Evolutionary conservation across 1,140 invertebrate species (phyloP).

Genomic region (Drosophila paulistorum): DNA sequence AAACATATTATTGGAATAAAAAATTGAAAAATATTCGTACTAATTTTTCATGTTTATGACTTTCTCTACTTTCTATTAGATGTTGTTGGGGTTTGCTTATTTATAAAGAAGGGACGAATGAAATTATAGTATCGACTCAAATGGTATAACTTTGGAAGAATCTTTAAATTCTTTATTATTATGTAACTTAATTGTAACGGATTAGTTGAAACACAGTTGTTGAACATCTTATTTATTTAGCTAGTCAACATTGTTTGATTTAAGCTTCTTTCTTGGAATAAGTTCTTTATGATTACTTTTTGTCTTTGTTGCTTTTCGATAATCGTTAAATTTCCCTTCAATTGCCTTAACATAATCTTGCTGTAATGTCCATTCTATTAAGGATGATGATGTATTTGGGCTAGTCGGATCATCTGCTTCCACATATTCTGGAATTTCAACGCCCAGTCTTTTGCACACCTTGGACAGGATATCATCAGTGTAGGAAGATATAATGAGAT

Average conservation of each 20-base stretch:
- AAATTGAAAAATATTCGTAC: not conserved
- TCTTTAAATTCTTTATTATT: no score
- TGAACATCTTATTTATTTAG: not conserved
- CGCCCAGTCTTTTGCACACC: slow-evolving; percentile 89
- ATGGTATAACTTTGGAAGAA: no score
- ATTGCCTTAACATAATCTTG: slow-evolving; percentile 55
- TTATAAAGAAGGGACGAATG: no score
- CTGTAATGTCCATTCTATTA: slow-evolving; percentile 87
- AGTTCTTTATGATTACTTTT: not conserved
- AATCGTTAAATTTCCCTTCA: slow-evolving; percentile 55
- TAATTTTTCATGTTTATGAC: no score
- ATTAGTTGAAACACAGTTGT: not conserved
- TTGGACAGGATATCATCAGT: slow-evolving; percentile 93
- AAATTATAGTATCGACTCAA: no score
- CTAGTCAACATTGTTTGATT: not conserved
- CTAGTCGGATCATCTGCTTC: slow-evolving; percentile 88
- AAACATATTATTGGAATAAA: slow-evolving; percentile 19
- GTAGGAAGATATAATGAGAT: slow-evolving; percentile 94
- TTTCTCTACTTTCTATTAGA: no score
- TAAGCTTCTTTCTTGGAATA: slow-evolving; percentile 11
- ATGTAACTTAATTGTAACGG: not conserved
- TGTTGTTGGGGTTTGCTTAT: no score
- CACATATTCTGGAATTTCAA: slow-evolving; percentile 89
- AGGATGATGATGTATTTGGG: slow-evolving; percentile 69
- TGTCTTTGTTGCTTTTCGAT: slow-evolving; percentile 34